phyloP scores from a whole-genome alignment of 2,113 vertebrate genomes.

The Tenrec ecaudatus region DNA sequence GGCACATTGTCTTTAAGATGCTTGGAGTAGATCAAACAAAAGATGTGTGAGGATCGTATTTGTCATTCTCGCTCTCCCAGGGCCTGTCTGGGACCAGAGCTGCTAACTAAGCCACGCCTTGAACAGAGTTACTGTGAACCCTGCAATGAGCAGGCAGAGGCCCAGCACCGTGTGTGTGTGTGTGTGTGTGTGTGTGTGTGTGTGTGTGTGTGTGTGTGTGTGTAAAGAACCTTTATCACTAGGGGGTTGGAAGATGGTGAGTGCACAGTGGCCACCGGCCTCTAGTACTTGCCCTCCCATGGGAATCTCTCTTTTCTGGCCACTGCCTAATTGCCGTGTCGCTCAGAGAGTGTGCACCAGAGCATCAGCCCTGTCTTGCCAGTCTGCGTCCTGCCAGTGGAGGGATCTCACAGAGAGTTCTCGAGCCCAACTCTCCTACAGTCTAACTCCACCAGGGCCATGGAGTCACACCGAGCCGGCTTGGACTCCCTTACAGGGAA shows the following conservation, averaged over 20 bases:
- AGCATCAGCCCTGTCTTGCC: neutral
- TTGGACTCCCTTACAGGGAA: neutral
- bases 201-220: neutral
- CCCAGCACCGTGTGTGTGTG: neutral
- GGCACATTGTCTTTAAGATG: constrained; percentile 5
- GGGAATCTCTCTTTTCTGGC: neutral
- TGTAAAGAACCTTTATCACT: neutral
- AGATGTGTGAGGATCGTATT: neutral
- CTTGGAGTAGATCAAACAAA: neutral
- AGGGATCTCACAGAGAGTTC: constrained; percentile 1
- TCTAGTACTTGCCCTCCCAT: neutral
- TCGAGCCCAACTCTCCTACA: neutral
- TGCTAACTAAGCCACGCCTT: neutral
- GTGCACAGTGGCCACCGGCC: neutral
- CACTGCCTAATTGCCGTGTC: neutral
- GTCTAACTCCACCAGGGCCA: neutral
- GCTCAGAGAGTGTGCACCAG: neutral
- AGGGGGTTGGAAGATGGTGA: neutral
- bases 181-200: no score
- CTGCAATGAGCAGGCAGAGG: neutral
- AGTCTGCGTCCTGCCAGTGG: neutral
- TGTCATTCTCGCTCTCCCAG: neutral
- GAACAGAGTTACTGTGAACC: neutral
- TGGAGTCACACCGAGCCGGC: neutral
- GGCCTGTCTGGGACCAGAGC: neutral